Evolutionary conservation across 2,888 invertebrate genomes (phyloP).

Genomic region (Rhagophthalmus giganteus): DNA sequence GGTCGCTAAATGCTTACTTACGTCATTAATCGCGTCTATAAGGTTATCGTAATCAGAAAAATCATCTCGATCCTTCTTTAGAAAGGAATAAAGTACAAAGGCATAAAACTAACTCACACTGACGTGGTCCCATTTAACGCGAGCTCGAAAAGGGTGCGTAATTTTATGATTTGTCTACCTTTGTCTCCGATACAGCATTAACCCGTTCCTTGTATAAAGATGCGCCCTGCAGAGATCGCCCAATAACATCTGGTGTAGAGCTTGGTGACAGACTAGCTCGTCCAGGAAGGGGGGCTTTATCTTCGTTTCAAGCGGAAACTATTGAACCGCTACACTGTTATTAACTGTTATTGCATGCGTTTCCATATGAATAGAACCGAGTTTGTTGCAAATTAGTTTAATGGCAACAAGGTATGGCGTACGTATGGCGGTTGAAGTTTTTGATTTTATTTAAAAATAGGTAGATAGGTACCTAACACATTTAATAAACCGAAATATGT

Average conservation of each 20-base stretch:
- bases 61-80: neutral
- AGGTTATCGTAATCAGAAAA: neutral
- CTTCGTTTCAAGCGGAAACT: constrained; percentile 24
- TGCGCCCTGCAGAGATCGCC: constrained; percentile 36
- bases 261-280: constrained; percentile 20
- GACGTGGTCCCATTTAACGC: constrained; percentile 19
- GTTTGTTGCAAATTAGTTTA: constrained; percentile 41
- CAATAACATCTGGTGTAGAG: constrained; percentile 36
- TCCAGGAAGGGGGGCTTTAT: constrained; percentile 21
- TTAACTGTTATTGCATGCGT: constrained; percentile 27
- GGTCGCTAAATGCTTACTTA: neutral
- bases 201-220: constrained; percentile 34
- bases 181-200: constrained; percentile 27
- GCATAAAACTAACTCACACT: constrained; percentile 15
- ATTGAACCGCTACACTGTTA: constrained; percentile 24
- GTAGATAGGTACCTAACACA: no score
- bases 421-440: constrained; percentile 19
- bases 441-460: constrained; percentile 2
- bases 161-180: constrained; percentile 29
- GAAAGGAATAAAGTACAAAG: constrained; percentile 1
- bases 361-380: constrained; percentile 20
- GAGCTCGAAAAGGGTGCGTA: constrained; percentile 24
- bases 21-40: neutral
- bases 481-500: no score
- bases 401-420: constrained; percentile 35